phyloP scores from a whole-genome alignment of 1,140 invertebrate species.

The Bathynomus jamesi region DNA sequence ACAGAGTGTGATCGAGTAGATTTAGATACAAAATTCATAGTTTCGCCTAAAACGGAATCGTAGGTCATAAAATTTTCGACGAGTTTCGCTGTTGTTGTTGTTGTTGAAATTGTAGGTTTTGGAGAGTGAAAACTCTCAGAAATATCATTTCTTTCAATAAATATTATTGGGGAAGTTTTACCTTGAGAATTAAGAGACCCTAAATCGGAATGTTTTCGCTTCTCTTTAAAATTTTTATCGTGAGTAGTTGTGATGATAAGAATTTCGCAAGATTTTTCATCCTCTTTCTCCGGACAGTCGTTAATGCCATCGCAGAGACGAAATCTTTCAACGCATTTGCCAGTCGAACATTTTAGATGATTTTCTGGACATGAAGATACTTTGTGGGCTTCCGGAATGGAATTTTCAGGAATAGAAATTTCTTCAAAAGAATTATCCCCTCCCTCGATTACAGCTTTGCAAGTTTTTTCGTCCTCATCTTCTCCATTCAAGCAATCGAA shows the following conservation, averaged over 20 bases:
- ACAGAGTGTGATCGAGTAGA: too few species aligned
- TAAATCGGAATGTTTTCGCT: background rate
- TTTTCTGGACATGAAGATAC: slow-evolving; percentile 1
- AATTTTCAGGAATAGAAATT: background rate
- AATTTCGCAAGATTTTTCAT: slow-evolving; percentile 4
- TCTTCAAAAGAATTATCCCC: background rate
- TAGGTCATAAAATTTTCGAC: too few species aligned
- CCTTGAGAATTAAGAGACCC: too few species aligned
- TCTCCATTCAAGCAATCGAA: slow-evolving; percentile 16
- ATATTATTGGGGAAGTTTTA: too few species aligned
- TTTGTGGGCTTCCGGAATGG: background rate
- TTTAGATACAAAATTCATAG: too few species aligned
- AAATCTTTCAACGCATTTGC: slow-evolving; percentile 3
- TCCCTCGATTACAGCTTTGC: background rate
- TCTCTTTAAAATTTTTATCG: background rate
- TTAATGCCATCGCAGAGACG: slow-evolving; percentile 10
- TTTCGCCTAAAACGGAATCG: too few species aligned
- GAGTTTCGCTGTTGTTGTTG: too few species aligned
- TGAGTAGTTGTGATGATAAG: background rate
- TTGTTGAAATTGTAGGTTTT: too few species aligned
- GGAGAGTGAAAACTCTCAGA: too few species aligned
- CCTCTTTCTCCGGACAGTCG: slow-evolving; percentile 11
- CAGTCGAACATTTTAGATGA: slow-evolving; percentile 5
- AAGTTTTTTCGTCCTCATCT: slow-evolving; percentile 8
- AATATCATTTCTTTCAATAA: too few species aligned